Evolutionary conservation across 2,888 invertebrate species (phyloP).

Genomic region (Taphrorychus bicolor): DNA sequence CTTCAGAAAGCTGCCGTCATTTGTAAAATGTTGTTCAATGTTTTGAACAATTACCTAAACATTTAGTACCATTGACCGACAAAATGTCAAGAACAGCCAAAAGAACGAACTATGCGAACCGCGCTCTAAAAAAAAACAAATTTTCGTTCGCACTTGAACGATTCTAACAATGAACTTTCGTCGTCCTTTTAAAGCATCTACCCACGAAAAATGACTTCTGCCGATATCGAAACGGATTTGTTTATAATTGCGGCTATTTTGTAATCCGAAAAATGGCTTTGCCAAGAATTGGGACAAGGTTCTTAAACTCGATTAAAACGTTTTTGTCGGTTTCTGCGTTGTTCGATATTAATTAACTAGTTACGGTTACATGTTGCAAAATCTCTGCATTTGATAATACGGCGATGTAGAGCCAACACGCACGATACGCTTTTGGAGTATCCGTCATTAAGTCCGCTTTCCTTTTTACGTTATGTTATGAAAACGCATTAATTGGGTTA

Average conservation of each 20-base stretch:
- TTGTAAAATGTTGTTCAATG: too few species aligned
- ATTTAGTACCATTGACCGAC: too few species aligned
- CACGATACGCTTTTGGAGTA: background rate
- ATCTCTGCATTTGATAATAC: background rate
- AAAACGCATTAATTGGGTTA: background rate
- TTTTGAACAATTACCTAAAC: too few species aligned
- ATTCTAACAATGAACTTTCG: background rate
- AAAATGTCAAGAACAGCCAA: background rate
- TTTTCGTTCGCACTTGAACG: background rate
- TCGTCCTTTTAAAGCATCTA: background rate
- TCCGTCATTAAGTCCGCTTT: background rate
- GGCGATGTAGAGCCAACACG: background rate
- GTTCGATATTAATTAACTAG: slow-evolving; percentile 9
- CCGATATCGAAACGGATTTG: slow-evolving; percentile 25
- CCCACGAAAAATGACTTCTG: slow-evolving; percentile 1
- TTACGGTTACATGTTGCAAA: background rate
- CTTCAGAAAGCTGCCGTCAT: too few species aligned
- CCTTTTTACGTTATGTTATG: background rate
- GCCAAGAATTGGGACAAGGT: slow-evolving; percentile 7
- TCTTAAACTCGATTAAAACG: slow-evolving; percentile 10
- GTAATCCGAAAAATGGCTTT: slow-evolving; percentile 17
- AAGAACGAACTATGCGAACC: background rate
- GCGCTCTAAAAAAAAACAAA: background rate
- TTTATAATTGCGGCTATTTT: slow-evolving; percentile 26
- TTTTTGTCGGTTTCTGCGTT: slow-evolving; percentile 10